Evolutionary conservation across 2,888 invertebrate genomes (phyloP), one percentile per base, ranked within the genome.

Genomic region (Norana najaformis): DNA sequence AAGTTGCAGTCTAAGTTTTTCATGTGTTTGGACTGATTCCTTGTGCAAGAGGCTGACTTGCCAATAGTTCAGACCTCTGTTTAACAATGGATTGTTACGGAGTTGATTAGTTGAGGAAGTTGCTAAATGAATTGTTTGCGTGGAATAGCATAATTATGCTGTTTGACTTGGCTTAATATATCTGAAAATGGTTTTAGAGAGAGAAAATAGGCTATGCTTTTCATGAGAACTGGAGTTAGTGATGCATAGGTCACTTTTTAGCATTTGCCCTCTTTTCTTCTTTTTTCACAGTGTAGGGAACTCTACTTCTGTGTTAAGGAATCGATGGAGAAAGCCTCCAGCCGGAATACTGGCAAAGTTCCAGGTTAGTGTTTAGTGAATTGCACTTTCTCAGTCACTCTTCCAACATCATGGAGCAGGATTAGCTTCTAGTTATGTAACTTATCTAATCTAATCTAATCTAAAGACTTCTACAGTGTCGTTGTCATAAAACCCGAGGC

Each of bases 231-330:
- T 30, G 23, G 53, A 53, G 53, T 30, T 23, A 30, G 23, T 30
- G 30, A 69, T 69, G 69, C 16, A 11, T 69, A n/a, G 11, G 11
- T 39, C 38, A 30, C 35, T 82, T 30, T 41, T 5, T 35, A 35
- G 38, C 35, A 82, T 35, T 35, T 36, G n/a, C 35, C 13, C 23
- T 69, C 23, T 47, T 83, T 89, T 39, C 18, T 83, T 35, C 23
- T 47, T 83, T n/a, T 36, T 91, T 95, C 96, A 89, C 95, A 99
- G 99, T 99, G 99, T 95, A 98, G 98, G 95, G 98, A 99, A 94
- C 96, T 99, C 91, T 99, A 99, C 95, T 98, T 98, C 95, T 98
- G 98, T 95, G 98, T 99, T 94, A 99, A 99, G 95, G 98, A 98
- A 93, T 97, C 99, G 30, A 99, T 99, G 98, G 99, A 99, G 95